Conservation (phyloP, 2,797 vertebrate genomes). For the Zenarchopterus dispar region DNA sequence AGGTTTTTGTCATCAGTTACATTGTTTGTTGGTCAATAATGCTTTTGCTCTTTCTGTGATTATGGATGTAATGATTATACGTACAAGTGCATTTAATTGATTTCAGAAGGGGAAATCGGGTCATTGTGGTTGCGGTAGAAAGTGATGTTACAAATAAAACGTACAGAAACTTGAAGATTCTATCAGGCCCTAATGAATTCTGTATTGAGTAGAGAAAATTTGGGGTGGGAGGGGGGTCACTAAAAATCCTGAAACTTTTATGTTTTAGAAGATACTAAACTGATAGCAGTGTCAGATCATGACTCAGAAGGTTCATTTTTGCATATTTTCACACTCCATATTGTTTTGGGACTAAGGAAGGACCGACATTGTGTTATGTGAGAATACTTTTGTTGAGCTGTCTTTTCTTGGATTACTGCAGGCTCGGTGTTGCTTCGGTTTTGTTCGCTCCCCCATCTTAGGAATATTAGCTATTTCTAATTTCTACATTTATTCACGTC, state of each 20-base stretch:
- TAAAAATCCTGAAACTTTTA: constrained; percentile 14
- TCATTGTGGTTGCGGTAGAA: constrained; percentile 34
- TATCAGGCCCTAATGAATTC: constrained; percentile 13
- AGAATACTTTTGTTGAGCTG: no score
- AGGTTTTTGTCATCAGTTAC: constrained; percentile 3
- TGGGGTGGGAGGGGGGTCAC: no score
- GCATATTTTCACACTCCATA: no score
- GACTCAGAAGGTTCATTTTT: no score
- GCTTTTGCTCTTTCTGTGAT: constrained; percentile 29
- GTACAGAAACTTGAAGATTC: constrained; percentile 9
- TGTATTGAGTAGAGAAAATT: constrained; percentile 15
- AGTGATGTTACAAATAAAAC: constrained; percentile 38
- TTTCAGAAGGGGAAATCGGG: constrained; percentile 3
- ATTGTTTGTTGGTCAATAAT: constrained; percentile 5
- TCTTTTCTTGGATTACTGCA: no score
- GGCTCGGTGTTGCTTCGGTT: no score
- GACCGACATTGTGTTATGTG: no score
- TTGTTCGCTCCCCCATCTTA: constrained; percentile 4
- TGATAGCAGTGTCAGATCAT: constrained; percentile 1
- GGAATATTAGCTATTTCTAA: constrained; percentile 46
- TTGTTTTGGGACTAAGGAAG: no score
- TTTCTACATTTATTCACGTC: constrained; percentile 51
- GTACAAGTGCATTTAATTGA: constrained; percentile 35
- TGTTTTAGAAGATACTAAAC: constrained; percentile 16
- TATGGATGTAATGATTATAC: constrained; percentile 31